Evolutionary conservation across 2,888 invertebrate species (phyloP), one percentile per base, ranked within the genome.

Genomic region (Drepanosiphum platanoidis): DNA sequence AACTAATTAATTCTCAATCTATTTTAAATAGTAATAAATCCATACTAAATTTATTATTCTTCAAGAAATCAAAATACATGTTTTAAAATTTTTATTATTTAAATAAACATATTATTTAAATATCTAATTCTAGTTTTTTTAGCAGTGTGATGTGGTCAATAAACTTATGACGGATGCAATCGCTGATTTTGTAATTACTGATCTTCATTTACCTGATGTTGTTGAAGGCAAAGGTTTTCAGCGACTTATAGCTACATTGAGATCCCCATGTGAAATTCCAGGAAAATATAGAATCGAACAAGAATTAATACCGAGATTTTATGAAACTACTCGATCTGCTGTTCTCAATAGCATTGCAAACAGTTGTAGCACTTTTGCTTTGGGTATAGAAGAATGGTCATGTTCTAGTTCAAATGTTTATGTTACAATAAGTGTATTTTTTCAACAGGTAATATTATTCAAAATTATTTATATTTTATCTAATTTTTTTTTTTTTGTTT

Each of bases 221-320:
- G 91, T 91, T 0, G 90, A 91, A 86, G 90, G 90, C 7, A 88
- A 89, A 87, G 89, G 91, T 30, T 91, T 91, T 87, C 91, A 91
- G 86, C 89, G 90, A 75, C 88, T 91, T 3, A 89, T 91, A 0
- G 90, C 90, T 0, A 90, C 90, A 0, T 87, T 91, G 1, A 89
- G 89, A 66, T 90, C 91, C 0, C 90, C 91, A 0, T 90, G 91
- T 87, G 90, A 91, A 88, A 90, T 91, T 36, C 91, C 91, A 0
- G 90, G 90, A 77, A 91, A 90, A 88, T 89, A 89, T 80, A 90
- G 90, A 87, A 88, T 91, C 8, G 90, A 90, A 86, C 90, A 90
- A 82, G 91, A 90, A 86, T 89, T 91, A 36, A 90, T 91, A 87
- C 91, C 91, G 52, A 90, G 89, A 87, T 89, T 90, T 42, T 91